Percentiles rank a stretch among this genome's conserved stretches.
These are phyloP conservation scores for Cryptocheilus praepositus DNA, from an alignment of 2,888 invertebrate genomes.

Conservation along the genomic window DNA sequence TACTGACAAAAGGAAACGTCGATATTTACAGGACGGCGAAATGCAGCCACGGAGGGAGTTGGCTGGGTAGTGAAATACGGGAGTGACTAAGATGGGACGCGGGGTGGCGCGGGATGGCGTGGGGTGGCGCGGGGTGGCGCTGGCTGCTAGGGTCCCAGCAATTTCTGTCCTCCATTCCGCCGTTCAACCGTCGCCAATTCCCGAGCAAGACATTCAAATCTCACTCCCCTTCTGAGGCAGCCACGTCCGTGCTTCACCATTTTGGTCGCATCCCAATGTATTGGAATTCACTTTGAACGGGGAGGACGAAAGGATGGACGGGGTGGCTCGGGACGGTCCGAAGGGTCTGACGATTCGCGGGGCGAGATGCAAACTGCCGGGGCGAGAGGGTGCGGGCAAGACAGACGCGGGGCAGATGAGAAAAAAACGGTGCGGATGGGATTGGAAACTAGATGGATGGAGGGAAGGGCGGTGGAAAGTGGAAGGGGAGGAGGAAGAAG, in stretches of 20 bases:
- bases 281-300: conserved; percentile 63
- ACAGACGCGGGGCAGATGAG: neutral
- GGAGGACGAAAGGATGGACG: conserved; percentile 27
- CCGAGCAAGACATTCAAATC: conserved; percentile 62
- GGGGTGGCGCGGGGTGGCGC: neutral
- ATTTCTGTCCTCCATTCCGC: conserved; percentile 47
- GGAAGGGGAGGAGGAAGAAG: conserved; percentile 9
- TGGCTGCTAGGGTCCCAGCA: conserved; percentile 40
- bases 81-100: conserved; percentile 1
- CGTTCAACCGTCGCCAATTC: conserved; percentile 54
- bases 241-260: conserved; percentile 49
- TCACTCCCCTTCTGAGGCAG: conserved; percentile 38
- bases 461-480: conserved; percentile 29
- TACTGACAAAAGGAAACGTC: conserved; percentile 44
- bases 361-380: conserved; percentile 20
- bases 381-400: conserved; percentile 12
- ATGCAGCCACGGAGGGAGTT: conserved; percentile 8
- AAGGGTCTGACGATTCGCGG: conserved; percentile 13
- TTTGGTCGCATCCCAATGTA: conserved; percentile 62
- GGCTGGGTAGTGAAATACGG: neutral
- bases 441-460: conserved; percentile 16
- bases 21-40: conserved; percentile 43
- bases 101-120: neutral
- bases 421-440: conserved; percentile 1
- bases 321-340: conserved; percentile 30